Percentiles rank a stretch among this genome's conserved stretches.
These are phyloP conservation scores for Napeogenes sylphis DNA, from an alignment of 2,888 invertebrate species.

Conservation along the genomic window DNA sequence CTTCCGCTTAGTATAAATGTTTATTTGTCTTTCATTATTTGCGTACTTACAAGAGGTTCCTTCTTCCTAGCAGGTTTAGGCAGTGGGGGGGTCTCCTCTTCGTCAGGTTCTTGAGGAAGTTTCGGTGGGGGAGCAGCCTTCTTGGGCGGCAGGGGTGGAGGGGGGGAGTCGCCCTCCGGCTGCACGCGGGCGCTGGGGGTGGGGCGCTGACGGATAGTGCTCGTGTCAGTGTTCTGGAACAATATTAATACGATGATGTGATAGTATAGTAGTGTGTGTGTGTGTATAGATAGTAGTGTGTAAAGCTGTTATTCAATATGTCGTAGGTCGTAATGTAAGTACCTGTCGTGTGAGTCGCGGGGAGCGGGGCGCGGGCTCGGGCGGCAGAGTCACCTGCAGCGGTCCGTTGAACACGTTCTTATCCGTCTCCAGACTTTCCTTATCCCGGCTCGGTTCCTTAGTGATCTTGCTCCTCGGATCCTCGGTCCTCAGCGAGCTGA, in stretches of 20 bases:
- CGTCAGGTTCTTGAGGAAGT: conserved; percentile 75
- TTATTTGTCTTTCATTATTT: too few species aligned
- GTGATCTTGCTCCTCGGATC: conserved; percentile 48
- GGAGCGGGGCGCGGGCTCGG: conserved; percentile 75
- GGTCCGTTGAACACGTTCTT: conserved; percentile 79
- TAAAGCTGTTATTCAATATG: too few species aligned
- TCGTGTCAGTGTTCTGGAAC: conserved; percentile 51
- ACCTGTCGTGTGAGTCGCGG: conserved; percentile 64
- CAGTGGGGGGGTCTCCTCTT: conserved; percentile 52
- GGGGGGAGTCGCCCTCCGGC: conserved; percentile 76
- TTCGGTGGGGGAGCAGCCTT: conserved; percentile 79
- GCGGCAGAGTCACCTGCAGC: conserved; percentile 82
- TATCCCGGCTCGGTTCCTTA: conserved; percentile 42
- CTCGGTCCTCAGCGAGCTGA: conserved; percentile 45
- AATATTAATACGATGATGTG: neutral
- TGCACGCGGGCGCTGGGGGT: conserved; percentile 44
- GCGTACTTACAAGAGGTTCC: conserved; percentile 52
- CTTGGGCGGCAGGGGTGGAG: conserved; percentile 82
- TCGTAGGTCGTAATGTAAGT: neutral
- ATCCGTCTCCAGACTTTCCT: conserved; percentile 41
- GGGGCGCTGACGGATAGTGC: conserved; percentile 53
- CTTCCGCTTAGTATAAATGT: too few species aligned
- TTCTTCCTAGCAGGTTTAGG: conserved; percentile 61
- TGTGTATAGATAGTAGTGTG: too few species aligned
- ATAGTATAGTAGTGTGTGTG: neutral